Conservation (phyloP, 2,888 invertebrate genomes). For the Drosophila planitibia region DNA sequence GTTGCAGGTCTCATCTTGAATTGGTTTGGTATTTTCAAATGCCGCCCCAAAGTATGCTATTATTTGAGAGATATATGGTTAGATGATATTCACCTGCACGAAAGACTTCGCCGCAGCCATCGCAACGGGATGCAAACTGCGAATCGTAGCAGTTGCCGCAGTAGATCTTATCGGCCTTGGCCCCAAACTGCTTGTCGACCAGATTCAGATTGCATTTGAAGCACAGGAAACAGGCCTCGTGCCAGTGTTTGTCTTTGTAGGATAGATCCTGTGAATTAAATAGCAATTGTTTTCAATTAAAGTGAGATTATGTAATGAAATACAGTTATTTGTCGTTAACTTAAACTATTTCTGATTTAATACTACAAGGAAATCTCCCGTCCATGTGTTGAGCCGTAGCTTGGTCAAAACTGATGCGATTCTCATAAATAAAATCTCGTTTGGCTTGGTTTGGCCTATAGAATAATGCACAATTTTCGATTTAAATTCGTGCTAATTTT, state of each 20-base stretch:
- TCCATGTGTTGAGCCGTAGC: background rate
- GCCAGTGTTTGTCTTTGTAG: conserved; percentile 99
- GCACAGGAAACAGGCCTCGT: conserved; percentile 99
- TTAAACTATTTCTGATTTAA: background rate
- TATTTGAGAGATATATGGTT: background rate
- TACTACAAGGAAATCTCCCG: background rate
- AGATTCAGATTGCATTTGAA: conserved; percentile 98
- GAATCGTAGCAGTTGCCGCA: conserved; percentile 99
- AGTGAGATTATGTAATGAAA: background rate
- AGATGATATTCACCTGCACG: conserved; percentile 91
- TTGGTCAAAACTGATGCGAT: background rate
- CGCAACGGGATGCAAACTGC: conserved; percentile 99
- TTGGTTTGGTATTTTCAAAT: conserved; percentile 2
- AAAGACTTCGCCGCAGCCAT: conserved; percentile 99
- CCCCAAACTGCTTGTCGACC: conserved; percentile 99
- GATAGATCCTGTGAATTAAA: conserved; percentile 94
- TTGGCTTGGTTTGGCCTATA: background rate
- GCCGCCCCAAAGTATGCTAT: conserved; percentile 67
- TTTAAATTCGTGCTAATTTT: background rate
- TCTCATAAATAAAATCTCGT: background rate
- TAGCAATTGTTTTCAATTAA: background rate
- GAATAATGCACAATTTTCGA: background rate
- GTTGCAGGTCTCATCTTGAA: conserved; percentile 18
- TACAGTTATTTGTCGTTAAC: background rate
- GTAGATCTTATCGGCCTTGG: conserved; percentile 99